Evolutionary conservation across 2,113 vertebrate species (phyloP), one percentile per base, ranked within the genome.

Genomic region (Pollimyrus isidori): DNA sequence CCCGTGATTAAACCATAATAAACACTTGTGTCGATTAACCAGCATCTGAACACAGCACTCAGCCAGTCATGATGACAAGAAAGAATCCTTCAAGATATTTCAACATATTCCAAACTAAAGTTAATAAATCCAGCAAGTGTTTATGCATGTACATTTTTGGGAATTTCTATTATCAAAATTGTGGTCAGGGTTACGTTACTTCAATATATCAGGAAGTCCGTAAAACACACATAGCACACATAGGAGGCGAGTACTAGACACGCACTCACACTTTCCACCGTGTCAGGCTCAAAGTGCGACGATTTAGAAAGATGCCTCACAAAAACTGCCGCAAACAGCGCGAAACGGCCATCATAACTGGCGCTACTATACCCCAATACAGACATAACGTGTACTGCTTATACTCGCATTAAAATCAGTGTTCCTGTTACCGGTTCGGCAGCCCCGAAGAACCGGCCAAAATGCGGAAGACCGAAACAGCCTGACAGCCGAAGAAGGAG

Each of bases 401-500:
- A 48, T 83, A 23, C 42, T 46, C 30, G 45, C 80, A 48, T 23
- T 48, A 46, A 19, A 48, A 53, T 30, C 50, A 23, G 26, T 7
- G 85, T 86, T 50, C 46, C 84, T n/a, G n/a, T 35, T 21, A 23
- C 19, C 26, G 26, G 46, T 52, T 35, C 85, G 10, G 26, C 13
- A 6, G 15, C 83, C 42, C 21, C n/a, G n/a, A 85, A 53, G 48
- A 83, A 9, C 39, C n/a, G 15, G 30, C 48, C 45, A 26, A 53
- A 65, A 92, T 88, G 86, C 73, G 49, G 65, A 88, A 91, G 91
- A 92, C 92, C 87, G 88, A 90, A 80, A 91, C 26, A 39, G 15
- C 46, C 26, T 56, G 39, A 87, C 86, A 86, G 93, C 92, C 92
- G 86, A 87, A 19, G 88, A 91, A 93, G 84, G 46, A 93, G 95